Evolutionary conservation across 2,888 invertebrate species (phyloP), one percentile per base, ranked within the genome.

Genomic region (Fragum whitleyi): DNA sequence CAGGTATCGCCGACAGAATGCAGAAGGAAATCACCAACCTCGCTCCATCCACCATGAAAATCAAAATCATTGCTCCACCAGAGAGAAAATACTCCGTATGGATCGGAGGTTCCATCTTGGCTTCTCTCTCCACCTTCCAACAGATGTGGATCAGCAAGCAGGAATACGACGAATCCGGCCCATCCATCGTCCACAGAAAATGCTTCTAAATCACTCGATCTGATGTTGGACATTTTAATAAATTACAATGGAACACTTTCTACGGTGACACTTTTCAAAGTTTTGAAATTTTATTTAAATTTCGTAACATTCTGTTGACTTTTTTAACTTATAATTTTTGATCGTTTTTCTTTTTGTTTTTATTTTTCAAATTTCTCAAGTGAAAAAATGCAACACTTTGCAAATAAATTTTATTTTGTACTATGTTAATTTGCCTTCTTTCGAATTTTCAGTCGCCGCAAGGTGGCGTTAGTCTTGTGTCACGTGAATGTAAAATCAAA

Each of bases 131-230:
- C 65, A 65, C 65, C 65, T 65, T 65, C 65, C 65, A 65, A 42
- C 65, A 65, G 65, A 65, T 65, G 65, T 65, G 65, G 65, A 65
- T 65, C 42, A 65, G 65, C 65, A 65, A 65, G 23, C 65, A 65
- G 42, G 65, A 65, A 42, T 65, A 65, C 42, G 65, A 65, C n/a
- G 65, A 65, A 42, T 65, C 65, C 42, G 65, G 65, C 65, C 65
- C 65, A 65, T 65, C 65, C 65, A 65, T 65, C 65, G 65, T 65
- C 65, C 65, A 65, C 65, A 65, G 65, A 42, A 65, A 65, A 65
- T 98, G 98, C 62, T 75, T 75, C 75, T 75, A 75, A 75, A n/a
- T 47, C n/a, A 65, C 23, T 65, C 65, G 65, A 65, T 65, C 65
- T 65, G 23, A 42, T 3, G 3, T 36, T 65, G 42, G 65, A 65